Base-by-base conservation (phyloP, 2,797 vertebrate genomes). In the Acestrorhynchus altus region DNA sequence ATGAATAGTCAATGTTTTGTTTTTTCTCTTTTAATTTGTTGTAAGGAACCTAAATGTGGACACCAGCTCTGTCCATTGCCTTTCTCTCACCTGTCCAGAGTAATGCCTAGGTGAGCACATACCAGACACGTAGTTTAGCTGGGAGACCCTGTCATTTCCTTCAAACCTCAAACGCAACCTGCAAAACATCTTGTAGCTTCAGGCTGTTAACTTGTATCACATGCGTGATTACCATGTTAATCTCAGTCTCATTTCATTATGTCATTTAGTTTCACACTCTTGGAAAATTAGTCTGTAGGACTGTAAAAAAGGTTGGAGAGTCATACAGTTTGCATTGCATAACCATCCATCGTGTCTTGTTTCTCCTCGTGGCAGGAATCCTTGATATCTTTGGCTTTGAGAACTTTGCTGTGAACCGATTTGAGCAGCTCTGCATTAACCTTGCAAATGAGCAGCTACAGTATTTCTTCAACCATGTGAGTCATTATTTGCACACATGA, bases 351-450 rank as follows among this genome's bases (percentile, higher is more conserved):
- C n/a, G n/a, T n/a, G 5, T 12, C 26, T 31, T 59, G 13, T 16
- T 59, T 59, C 31, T 35, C 28, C 57, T 59, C 26, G 12, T 72
- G 40, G 26, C 73, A 94, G 93, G 93, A 20, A 93, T 94, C 73
- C 76, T 94, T 65, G 93, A 94, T 84, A 94, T 94, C 84, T 94
- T 94, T 78, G 93, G 93, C 0, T 94, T 94, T 85, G 93, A 94
- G 81, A 94, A 94, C 68, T 94, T 94, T 15, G 54, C 88, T 24
- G 90, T 93, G 71, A 94, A 94, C 87, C 86, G 89, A 42, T 94
- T 92, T 0, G 93, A 94, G 80, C 93, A 94, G 75, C 86, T 94
- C 68, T 94, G 93, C 85, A 94, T 94, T 77, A 94, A 94, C 80
- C 87, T 94, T 68, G 93, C 93, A 51, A 94, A 94, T 56, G 93